Percentiles rank a stretch among this genome's conserved stretches.
phyloP scores from a whole-genome alignment of 1,140 invertebrate species.

The Cydia splendana region DNA sequence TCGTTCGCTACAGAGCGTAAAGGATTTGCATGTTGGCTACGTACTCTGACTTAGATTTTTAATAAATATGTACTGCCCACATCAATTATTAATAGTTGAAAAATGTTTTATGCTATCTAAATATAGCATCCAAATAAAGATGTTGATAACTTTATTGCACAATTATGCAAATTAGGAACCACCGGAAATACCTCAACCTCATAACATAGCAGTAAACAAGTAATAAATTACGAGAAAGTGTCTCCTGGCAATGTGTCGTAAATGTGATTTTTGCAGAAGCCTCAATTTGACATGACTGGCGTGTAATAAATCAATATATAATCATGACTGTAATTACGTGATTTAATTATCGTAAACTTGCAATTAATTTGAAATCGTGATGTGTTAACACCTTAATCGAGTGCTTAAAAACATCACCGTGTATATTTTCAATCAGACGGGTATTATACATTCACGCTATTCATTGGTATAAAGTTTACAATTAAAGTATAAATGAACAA shows the following conservation, averaged over 20 bases:
- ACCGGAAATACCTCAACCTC: neutral
- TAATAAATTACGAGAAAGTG: constrained; percentile 1
- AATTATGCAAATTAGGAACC: neutral
- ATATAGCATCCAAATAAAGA: neutral
- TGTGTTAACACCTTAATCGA: neutral
- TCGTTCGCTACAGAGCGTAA: no score
- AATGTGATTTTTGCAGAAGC: constrained; percentile 1
- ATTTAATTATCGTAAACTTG: neutral
- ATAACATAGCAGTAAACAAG: neutral
- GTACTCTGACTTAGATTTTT: no score
- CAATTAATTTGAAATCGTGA: neutral
- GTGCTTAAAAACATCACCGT: neutral
- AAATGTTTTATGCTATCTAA: neutral
- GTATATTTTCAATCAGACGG: neutral
- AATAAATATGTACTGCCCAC: neutral
- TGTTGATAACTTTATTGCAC: neutral
- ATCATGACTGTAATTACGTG: neutral
- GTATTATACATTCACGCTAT: no score
- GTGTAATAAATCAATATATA: constrained; percentile 3
- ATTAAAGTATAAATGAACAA: no score
- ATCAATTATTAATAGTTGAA: neutral
- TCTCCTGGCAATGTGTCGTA: constrained; percentile 3
- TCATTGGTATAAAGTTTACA: no score
- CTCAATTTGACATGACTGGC: neutral
- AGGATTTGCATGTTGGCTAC: no score